Evolutionary conservation across 2,797 vertebrate species (phyloP).

Genomic region (Poeciliopsis presidionis): DNA sequence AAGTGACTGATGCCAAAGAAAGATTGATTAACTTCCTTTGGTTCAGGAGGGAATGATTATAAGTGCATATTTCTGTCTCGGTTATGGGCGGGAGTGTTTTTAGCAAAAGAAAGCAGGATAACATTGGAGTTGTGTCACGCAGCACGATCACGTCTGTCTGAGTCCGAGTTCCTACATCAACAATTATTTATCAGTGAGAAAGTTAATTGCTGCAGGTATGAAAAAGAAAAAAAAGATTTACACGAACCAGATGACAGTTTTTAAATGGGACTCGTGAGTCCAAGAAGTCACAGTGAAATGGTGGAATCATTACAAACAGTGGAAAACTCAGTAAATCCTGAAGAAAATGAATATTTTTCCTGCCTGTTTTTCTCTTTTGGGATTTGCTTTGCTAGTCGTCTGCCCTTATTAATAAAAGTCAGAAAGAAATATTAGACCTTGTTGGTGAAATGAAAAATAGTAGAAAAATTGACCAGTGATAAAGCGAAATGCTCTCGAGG

Average conservation of each 20-base stretch:
- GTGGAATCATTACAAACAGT: constrained; percentile 57
- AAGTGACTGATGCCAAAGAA: constrained; percentile 43
- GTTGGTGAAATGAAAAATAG: constrained; percentile 15
- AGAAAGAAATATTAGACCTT: constrained; percentile 11
- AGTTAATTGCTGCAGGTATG: constrained; percentile 2
- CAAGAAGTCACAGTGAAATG: constrained; percentile 50
- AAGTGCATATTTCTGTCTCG: constrained; percentile 43
- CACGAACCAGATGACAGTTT: constrained; percentile 23
- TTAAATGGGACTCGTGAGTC: constrained; percentile 38
- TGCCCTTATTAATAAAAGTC: constrained; percentile 29
- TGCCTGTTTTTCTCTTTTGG: constrained; percentile 23
- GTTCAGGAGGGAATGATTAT: constrained; percentile 33
- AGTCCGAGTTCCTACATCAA: constrained; percentile 41
- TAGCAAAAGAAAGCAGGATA: constrained; percentile 35
- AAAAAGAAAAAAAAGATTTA: constrained; percentile 10
- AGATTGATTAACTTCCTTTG: constrained; percentile 50
- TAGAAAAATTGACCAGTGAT: constrained; percentile 1
- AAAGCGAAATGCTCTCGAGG: not conserved
- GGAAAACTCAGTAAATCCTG: constrained; percentile 50
- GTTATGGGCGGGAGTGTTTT: constrained; percentile 47
- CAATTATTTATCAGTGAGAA: constrained; percentile 15
- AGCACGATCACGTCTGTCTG: constrained; percentile 20
- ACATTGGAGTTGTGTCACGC: constrained; percentile 33
- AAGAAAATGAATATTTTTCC: constrained; percentile 51
- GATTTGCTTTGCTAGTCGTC: constrained; percentile 35